phyloP scores from a whole-genome alignment of 1,140 invertebrate species.

The Nymphalis io region DNA sequence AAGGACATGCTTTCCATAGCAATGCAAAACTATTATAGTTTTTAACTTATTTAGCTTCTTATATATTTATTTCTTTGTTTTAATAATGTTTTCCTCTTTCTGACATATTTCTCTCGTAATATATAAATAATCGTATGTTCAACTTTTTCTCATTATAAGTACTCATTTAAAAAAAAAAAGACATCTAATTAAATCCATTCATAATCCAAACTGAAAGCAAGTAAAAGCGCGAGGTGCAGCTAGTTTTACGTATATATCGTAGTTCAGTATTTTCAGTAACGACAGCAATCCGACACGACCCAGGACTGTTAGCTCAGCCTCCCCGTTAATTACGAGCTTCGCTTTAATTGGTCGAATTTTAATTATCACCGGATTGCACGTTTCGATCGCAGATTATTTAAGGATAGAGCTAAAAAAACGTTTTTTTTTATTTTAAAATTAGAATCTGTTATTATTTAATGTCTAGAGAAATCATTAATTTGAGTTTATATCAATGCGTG shows the following conservation, averaged over 20 bases:
- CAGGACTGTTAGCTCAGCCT: constrained; percentile 9
- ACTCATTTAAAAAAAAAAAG: too few species aligned
- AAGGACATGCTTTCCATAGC: too few species aligned
- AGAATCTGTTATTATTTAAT: neutral
- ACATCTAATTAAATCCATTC: too few species aligned
- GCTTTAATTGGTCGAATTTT: constrained; percentile 19
- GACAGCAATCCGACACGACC: neutral
- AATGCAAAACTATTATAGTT: too few species aligned
- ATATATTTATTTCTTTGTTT: too few species aligned
- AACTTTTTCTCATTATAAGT: too few species aligned
- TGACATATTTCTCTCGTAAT: too few species aligned
- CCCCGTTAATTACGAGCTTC: constrained; percentile 14
- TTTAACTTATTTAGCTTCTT: too few species aligned
- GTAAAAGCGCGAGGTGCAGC: neutral
- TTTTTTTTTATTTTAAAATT: neutral
- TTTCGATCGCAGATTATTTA: neutral
- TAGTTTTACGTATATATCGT: neutral
- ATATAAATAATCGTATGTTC: too few species aligned
- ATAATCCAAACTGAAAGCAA: too few species aligned
- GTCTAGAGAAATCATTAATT: neutral
- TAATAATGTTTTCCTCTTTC: too few species aligned
- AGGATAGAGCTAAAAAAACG: neutral
- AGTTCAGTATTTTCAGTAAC: neutral
- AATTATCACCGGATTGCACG: constrained; percentile 4
- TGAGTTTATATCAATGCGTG: too few species aligned